Evolutionary conservation across 2,888 invertebrate genomes (phyloP).

Genomic region (Xylophagus ater): DNA sequence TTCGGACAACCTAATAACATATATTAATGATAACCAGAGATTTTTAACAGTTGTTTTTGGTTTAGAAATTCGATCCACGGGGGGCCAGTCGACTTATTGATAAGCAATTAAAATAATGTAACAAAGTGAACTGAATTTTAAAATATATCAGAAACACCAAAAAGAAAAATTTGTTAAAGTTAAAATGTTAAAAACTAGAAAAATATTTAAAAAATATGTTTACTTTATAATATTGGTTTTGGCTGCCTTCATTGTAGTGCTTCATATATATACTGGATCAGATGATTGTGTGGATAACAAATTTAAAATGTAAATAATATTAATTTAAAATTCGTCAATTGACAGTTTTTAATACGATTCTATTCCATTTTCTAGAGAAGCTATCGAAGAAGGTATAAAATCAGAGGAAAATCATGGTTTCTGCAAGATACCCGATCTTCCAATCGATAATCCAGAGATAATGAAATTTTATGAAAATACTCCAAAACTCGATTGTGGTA

Average conservation of each 20-base stretch:
- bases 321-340: background rate
- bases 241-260: constrained; percentile 13
- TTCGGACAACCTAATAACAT: too few relatives aligned
- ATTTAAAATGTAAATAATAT: constrained; percentile 27
- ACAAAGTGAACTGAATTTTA: too few relatives aligned
- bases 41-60: too few relatives aligned
- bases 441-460: constrained; percentile 58
- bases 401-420: constrained; percentile 39
- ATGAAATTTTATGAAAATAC: constrained; percentile 56
- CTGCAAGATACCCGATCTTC: constrained; percentile 55
- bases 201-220: constrained; percentile 16
- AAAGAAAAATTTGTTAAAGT: too few relatives aligned
- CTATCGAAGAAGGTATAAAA: constrained; percentile 41
- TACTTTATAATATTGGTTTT: constrained; percentile 15
- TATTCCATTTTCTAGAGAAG: constrained; percentile 30
- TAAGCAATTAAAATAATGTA: too few relatives aligned
- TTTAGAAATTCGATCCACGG: too few relatives aligned
- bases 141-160: too few relatives aligned
- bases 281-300: constrained; percentile 24
- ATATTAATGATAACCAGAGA: too few relatives aligned
- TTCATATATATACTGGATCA: constrained; percentile 17
- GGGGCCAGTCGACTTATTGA: too few relatives aligned
- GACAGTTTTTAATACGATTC: constrained; percentile 1
- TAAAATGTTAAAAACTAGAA: constrained; percentile 19
- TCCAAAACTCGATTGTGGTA: constrained; percentile 50